Evolutionary conservation across 2,113 vertebrate species (phyloP), one percentile per base, ranked within the genome.

Genomic region (Eubucco bourcierii): DNA sequence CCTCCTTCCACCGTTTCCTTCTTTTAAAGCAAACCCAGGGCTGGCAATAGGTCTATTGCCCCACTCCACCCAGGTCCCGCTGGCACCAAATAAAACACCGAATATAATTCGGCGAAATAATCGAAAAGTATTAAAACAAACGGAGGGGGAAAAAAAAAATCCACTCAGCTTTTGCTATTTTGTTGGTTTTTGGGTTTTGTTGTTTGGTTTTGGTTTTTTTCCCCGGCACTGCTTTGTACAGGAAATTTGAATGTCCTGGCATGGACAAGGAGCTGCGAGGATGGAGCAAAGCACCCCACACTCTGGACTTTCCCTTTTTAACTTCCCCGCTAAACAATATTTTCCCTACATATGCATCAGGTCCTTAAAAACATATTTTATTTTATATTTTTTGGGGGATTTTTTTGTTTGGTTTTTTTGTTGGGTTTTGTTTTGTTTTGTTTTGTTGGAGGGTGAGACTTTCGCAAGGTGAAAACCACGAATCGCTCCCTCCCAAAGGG

Each of bases 231-330:
- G 70, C 82, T 96, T 95, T 88, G 89, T 82, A 86, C 80, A 96
- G 95, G 95, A 96, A 97, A 95, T 92, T 85, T 78, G 92, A 89
- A 78, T 78, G 75, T 96, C 76, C 87, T 93, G 85, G 87, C 87
- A 56, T 76, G 77, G 55, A 84, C 84, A 12, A 47, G 20, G 71
- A 82, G 67, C 78, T 61, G 58, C 15, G 16, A 15, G 64, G 86
- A 66, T 74, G 84, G 87, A 56, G 81, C 47, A 5, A 2, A 17
- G 12, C 6, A 11, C 3, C 0, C n/a, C 4, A 27, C 2, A 52
- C 55, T 0, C 59, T 7, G 73, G 18, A 17, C 4, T 77, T 72
- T 44, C 11, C n/a, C 12, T 46, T 27, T 37, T 4, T 10, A 47
- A 6, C 73, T 80, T 4, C 7, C 19, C 68, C n/a, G 4, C 4